phyloP scores from a whole-genome alignment of 2,888 invertebrate genomes.

The Ichneumon xanthorius region DNA sequence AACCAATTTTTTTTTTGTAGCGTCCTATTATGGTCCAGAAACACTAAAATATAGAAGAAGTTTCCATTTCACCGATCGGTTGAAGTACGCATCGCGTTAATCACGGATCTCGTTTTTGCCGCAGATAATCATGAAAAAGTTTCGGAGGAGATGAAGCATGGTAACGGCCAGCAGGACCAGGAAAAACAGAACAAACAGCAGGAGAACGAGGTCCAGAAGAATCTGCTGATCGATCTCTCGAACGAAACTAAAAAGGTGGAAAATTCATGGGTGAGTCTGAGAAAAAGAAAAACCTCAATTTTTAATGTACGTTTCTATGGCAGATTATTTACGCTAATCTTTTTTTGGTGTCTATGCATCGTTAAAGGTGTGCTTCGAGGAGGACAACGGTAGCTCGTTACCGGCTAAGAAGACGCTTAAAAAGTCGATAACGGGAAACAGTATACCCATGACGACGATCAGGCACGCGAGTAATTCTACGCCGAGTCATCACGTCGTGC shows the following conservation, averaged over 20 bases:
- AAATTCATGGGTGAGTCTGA: slow-evolving; percentile 80
- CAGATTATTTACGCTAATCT: background rate
- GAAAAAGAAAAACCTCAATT: background rate
- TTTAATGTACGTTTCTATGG: background rate
- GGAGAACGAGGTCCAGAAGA: slow-evolving; percentile 77
- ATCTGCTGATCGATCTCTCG: slow-evolving; percentile 82
- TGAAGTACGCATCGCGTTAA: background rate
- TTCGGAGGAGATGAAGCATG: slow-evolving; percentile 14
- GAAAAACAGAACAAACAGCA: slow-evolving; percentile 67
- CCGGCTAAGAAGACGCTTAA: slow-evolving; percentile 70
- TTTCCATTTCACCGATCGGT: background rate
- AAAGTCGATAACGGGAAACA: slow-evolving; percentile 68
- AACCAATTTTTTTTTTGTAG: background rate
- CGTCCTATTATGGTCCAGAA: background rate
- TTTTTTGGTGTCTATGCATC: slow-evolving; percentile 16
- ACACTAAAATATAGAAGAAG: background rate
- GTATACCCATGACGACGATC: slow-evolving; percentile 79
- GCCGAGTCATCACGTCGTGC: slow-evolving; percentile 77
- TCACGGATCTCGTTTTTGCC: slow-evolving; percentile 10
- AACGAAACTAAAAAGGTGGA: slow-evolving; percentile 78
- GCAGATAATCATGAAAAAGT: slow-evolving; percentile 49
- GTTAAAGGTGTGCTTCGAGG: slow-evolving; percentile 81
- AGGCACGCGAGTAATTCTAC: slow-evolving; percentile 74
- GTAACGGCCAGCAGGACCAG: slow-evolving; percentile 2
- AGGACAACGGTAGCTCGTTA: slow-evolving; percentile 62